Base-by-base conservation (phyloP, 2,888 invertebrate genomes). In the Maniola hyperantus region DNA sequence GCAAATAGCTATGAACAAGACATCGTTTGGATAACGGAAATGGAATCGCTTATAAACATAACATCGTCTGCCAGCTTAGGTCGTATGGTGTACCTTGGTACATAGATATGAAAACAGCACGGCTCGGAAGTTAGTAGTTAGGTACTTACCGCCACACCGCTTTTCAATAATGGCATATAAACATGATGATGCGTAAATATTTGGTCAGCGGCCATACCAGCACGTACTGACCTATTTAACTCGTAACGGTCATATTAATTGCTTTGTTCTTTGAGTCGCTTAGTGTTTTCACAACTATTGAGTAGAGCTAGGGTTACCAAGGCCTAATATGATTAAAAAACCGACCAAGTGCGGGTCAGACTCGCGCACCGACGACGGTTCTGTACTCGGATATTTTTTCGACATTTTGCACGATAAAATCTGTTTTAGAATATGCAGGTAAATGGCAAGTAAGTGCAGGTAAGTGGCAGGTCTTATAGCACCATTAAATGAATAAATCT, bases 211-310 rank as follows among this genome's bases (percentile, higher is more conserved):
- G 46, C 20, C 63, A 76, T 76, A 74, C 72, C 73, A 73, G 72
- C 75, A 72, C 72, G 73, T 63, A 69, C 72, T 82, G 83, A 83
- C 83, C 84, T 76, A 79, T 80, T 83, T 81, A 77, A 69, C 63
- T 70, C 69, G 67, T 70, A 72, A 73, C 72, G 65, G 65, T 58
- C 36, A 59, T 72, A 83, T 83, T 84, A 84, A 82, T 82, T 85
- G 83, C 61, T 64, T 76, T 79, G 76, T 75, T 77, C 77, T 76
- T 73, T 62, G 65, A 54, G 76, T 71, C 69, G 74, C 71, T 79
- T 74, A 74, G 69, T 87, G 85, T 88, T 87, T 85, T 85, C 83
- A 81, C 81, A 87, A 87, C 87, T 79, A 34, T 20, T 18, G 13
- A 18, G 8, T 51, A 26, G 15, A 15, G 8, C 46, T 46, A 46